Base-by-base conservation (phyloP, 2,888 invertebrate genomes). In the Siphonodentalium dalli region DNA sequence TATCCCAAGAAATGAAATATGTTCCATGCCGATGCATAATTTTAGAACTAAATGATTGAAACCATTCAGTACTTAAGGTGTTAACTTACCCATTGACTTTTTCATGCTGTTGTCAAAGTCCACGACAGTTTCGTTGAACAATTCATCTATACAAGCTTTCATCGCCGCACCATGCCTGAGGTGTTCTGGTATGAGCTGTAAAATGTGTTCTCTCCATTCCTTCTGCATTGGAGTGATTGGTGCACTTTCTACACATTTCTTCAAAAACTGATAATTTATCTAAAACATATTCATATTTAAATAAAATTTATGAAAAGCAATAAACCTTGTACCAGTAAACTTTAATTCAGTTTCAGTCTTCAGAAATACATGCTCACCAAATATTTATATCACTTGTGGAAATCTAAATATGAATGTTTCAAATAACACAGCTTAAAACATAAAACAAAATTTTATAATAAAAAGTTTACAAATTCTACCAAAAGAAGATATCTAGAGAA, bases 231-330 rank as follows among this genome's bases (percentile, higher is more conserved):
- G 74, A 2, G 77, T 76, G 20, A 79, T 67, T 2, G 82, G 82
- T 7, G 76, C 78, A 54, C 68, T 69, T 54, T 79, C 77, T 20
- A 82, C 79, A 63, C 78, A 80, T 42, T 71, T 69, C 66, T 78
- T 79, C 62, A 82, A 66, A 59, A 76, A 81, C 64, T 74, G 72
- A 63, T 81, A 82, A 65, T 81, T 82, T 28, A 78, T 56, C 80
- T 81, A n/a, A n/a, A n/a, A n/a, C n/a, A n/a, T n/a, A n/a, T n/a
- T n/a, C n/a, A n/a, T n/a, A n/a, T n/a, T n/a, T n/a, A n/a, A n/a
- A n/a, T n/a, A n/a, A n/a, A n/a, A n/a, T n/a, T n/a, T n/a, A n/a
- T n/a, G n/a, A n/a, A n/a, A n/a, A n/a, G n/a, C n/a, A n/a, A n/a
- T n/a, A n/a, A n/a, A n/a, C n/a, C n/a, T n/a, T n/a, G n/a, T n/a